A percentile compares a stretch with the other conserved stretches of the same genome.
These are phyloP conservation scores for Heliconius nattereri DNA, from an alignment of 1,140 invertebrate genomes.

Conservation along the genomic window DNA sequence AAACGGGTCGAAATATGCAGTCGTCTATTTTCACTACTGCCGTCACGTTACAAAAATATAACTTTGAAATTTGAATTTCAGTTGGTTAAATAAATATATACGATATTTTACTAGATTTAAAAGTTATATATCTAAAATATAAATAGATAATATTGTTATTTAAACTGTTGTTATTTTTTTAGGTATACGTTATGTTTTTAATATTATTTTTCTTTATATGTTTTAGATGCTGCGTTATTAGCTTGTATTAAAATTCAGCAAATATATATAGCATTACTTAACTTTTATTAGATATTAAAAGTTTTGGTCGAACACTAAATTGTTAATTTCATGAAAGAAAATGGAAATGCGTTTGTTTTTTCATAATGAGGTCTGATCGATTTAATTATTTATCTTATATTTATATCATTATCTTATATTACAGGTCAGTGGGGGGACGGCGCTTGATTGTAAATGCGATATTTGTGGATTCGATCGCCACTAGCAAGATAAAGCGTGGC, in stretches of 20 bases:
- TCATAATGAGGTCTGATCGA: too few relatives aligned
- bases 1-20: constrained; percentile 30
- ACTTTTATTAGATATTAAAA: too few relatives aligned
- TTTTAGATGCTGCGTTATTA: neutral
- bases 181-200: neutral
- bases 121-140: neutral
- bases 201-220: neutral
- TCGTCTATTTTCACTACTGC: constrained; percentile 26
- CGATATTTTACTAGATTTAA: neutral
- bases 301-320: too few relatives aligned
- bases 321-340: too few relatives aligned
- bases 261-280: too few relatives aligned
- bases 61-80: constrained; percentile 27
- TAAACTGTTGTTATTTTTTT: neutral
- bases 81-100: neutral
- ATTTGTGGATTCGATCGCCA: too few relatives aligned
- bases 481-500: too few relatives aligned
- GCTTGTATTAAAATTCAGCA: neutral
- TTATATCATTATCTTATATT: too few relatives aligned
- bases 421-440: too few relatives aligned
- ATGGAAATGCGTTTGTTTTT: too few relatives aligned
- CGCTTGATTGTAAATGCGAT: too few relatives aligned
- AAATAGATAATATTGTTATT: neutral
- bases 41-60: constrained; percentile 36
- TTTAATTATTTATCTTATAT: too few relatives aligned